phyloP scores from a whole-genome alignment of 2,113 vertebrate species.

The Cyanoderma ruficeps region DNA sequence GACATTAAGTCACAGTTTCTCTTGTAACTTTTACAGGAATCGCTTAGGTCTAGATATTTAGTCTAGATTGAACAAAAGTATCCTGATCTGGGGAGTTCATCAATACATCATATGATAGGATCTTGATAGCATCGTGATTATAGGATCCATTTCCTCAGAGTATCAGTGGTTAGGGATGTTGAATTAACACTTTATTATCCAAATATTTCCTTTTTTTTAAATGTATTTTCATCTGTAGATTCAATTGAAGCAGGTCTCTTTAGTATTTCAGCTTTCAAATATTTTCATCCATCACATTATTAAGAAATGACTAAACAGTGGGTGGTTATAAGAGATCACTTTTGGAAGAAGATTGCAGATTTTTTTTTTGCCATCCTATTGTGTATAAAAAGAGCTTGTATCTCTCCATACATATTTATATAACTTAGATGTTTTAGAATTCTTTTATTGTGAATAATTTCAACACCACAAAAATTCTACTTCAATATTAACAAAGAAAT shows the following conservation, averaged over 20 bases:
- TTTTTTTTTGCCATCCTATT: slow-evolving; percentile 47
- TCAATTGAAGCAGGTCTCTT: not conserved
- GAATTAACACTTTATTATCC: not conserved
- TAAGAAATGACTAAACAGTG: slow-evolving; percentile 57
- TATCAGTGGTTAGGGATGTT: not conserved
- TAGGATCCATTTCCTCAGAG: not conserved
- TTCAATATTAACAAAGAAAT: slow-evolving; percentile 49
- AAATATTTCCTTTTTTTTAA: not conserved
- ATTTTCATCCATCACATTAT: slow-evolving; percentile 47
- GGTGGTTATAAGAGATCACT: slow-evolving; percentile 47
- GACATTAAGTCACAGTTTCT: not conserved
- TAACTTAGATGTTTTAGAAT: slow-evolving; percentile 10
- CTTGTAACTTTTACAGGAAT: not conserved
- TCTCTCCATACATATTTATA: slow-evolving; percentile 64
- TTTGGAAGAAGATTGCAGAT: slow-evolving; percentile 40
- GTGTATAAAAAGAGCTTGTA: slow-evolving; percentile 58
- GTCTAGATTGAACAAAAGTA: not conserved
- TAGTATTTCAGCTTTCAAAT: slow-evolving; percentile 9
- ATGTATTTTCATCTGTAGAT: not conserved
- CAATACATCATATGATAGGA: not conserved
- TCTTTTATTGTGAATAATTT: slow-evolving; percentile 66
- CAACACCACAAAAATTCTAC: slow-evolving; percentile 48
- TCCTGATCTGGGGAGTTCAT: not conserved
- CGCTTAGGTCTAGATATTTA: not conserved
- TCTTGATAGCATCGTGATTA: not conserved